Conservation (phyloP, 2,888 invertebrate genomes). For the Papilio protenor region DNA sequence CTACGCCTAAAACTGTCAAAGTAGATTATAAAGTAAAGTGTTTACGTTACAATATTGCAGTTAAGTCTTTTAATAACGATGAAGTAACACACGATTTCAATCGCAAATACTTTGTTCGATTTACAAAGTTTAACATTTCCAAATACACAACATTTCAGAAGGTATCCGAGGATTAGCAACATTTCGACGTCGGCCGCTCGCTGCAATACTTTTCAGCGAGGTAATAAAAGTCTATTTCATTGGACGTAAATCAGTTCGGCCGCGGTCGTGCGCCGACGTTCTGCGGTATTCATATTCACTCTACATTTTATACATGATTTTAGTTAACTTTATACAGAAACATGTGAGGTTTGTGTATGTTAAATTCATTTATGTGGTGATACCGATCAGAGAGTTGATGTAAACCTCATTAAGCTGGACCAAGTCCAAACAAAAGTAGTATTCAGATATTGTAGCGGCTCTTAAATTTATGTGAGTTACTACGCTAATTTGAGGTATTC, state of each 20-base stretch:
- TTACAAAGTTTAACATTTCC: background rate
- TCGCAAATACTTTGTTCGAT: background rate
- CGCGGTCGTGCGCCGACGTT: background rate
- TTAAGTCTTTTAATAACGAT: background rate
- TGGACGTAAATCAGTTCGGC: slow-evolving; percentile 19
- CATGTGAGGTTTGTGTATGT: background rate
- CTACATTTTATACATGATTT: slow-evolving; percentile 14
- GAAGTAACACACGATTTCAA: background rate
- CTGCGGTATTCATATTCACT: slow-evolving; percentile 6
- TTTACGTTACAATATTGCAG: too few relatives aligned
- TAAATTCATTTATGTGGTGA: background rate
- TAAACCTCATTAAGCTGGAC: background rate
- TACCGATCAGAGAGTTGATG: background rate
- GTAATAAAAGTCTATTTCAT: slow-evolving; percentile 31
- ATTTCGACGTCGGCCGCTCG: background rate
- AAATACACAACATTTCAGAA: background rate
- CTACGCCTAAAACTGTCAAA: too few relatives aligned
- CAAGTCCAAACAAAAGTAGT: background rate
- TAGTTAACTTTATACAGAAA: background rate
- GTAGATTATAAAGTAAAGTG: too few relatives aligned
- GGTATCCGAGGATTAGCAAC: background rate
- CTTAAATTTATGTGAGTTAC: too few relatives aligned
- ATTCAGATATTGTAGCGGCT: background rate
- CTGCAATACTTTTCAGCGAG: slow-evolving; percentile 9
- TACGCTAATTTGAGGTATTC: too few relatives aligned